Percentiles rank a stretch among this genome's conserved stretches.
Evolutionary conservation across 1,140 invertebrate genomes (phyloP).

Genomic region (Heliconius hewitsoni): DNA sequence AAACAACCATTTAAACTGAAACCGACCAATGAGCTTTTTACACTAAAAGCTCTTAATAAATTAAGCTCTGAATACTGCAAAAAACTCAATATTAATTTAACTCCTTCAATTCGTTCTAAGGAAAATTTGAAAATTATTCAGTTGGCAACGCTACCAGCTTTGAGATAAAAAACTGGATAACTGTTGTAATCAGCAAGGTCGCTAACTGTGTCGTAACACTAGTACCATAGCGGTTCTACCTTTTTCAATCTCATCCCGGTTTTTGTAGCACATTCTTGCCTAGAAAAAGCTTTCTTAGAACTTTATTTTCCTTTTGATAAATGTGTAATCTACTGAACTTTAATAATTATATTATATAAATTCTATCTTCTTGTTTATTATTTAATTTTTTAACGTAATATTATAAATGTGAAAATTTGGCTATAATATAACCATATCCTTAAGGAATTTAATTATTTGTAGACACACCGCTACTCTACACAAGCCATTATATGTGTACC

Average conservation of each 20-base stretch:
- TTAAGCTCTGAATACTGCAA: neutral
- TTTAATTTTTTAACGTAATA: too few relatives aligned
- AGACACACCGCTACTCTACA: neutral
- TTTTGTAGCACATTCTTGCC: neutral
- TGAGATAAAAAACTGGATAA: neutral
- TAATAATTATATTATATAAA: neutral
- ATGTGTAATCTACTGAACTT: neutral
- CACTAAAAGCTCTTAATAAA: neutral
- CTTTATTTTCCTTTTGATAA: neutral
- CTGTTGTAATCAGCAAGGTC: slow-evolving; percentile 9
- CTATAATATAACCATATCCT: too few relatives aligned
- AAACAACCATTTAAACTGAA: neutral
- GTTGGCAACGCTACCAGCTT: neutral
- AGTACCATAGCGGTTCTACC: neutral
- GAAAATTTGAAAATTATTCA: slow-evolving; percentile 4
- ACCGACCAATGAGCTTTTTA: neutral
- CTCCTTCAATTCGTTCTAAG: neutral
- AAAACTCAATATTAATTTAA: neutral
- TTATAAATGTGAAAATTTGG: too few relatives aligned
- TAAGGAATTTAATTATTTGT: neutral
- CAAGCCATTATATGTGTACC: neutral
- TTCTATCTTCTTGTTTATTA: too few relatives aligned
- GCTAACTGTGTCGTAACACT: slow-evolving; percentile 9
- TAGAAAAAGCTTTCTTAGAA: neutral
- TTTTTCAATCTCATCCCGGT: slow-evolving; percentile 3